Base-by-base conservation (phyloP, 64 coral and sea anemone species). In the Actinia equina region DNA sequence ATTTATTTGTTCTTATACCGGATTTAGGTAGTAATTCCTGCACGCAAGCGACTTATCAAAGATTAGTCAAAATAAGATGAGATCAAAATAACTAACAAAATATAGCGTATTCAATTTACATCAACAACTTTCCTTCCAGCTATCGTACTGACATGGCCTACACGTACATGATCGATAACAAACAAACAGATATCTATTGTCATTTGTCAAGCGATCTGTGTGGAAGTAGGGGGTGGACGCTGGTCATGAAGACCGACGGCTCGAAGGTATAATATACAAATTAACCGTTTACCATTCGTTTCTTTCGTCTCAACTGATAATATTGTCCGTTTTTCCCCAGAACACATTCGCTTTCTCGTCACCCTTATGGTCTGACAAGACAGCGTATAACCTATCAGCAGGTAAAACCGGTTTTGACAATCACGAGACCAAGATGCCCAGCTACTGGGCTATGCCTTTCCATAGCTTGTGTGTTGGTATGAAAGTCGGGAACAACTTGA, bases 151-250 rank as follows among this genome's bases (percentile, higher is more conserved):
- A 74, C 69, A 74, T 23, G 22, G 69, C 69, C 6, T n/a, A n/a
- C n/a, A n/a, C n/a, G n/a, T n/a, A n/a, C n/a, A n/a, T n/a, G n/a
- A n/a, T n/a, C n/a, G n/a, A 74, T 22, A 74, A 74, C 69, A 74
- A 74, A 20, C 69, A 26, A 74, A 74, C 69, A 23, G 69, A 74
- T 74, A 74, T 74, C 30, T 74, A 74, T 41, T 74, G 69, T 41
- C 69, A 74, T 41, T 23, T 74, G 69, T 26, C 69, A 26, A 74
- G 11, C 69, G 69, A 74, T 41, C 2, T 74, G 1, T 74, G 69
- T 41, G 54, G 14, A 56, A 56, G 54, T 13, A 56, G 22, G 30
- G 30, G 69, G 17, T 74, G 69, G 69, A 74, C 69, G 69, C 69
- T 74, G 69, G 69, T 41, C 17, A 7, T 74, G 9, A 74, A 74